A percentile compares a stretch with the other conserved stretches of the same genome.
Conservation (phyloP, 2,113 vertebrate genomes). For the Chaetura pelagica region DNA sequence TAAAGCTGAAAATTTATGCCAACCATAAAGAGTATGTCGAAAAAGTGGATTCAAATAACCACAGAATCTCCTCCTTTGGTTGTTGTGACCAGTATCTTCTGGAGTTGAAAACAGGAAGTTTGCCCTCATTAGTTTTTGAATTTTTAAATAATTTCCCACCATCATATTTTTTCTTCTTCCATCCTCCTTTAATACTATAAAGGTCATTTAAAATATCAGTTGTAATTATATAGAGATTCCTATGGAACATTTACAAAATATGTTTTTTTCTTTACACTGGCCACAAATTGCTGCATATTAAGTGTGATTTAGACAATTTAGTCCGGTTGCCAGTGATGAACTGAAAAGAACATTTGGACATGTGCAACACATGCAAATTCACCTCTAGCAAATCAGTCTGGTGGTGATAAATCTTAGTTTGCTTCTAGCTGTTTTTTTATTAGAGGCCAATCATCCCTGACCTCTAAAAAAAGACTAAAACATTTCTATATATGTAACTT, state of each 20-base stretch:
- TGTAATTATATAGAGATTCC: constrained; percentile 6
- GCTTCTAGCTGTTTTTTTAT: constrained; percentile 24
- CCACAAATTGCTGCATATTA: constrained; percentile 17
- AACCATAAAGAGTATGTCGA: background rate
- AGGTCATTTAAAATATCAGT: background rate
- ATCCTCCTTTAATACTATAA: background rate
- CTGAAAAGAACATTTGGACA: constrained; percentile 56
- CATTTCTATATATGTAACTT: background rate
- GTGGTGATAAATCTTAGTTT: background rate
- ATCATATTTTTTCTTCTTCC: background rate
- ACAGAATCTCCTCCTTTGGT: background rate
- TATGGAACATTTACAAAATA: background rate
- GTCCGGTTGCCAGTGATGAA: constrained; percentile 39
- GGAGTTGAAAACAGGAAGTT: background rate
- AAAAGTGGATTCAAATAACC: background rate
- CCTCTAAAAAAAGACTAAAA: background rate
- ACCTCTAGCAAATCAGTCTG: background rate
- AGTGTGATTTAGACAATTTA: constrained; percentile 29
- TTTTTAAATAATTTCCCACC: background rate
- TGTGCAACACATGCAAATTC: constrained; percentile 8
- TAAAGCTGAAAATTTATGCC: background rate
- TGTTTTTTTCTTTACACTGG: background rate
- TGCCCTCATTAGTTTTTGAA: background rate
- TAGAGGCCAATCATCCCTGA: background rate
- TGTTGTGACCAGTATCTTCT: background rate